These are phyloP conservation scores for Phallusia fumigata DNA, from an alignment of 23 tunicate genomes.

Conservation along the genomic window DNA sequence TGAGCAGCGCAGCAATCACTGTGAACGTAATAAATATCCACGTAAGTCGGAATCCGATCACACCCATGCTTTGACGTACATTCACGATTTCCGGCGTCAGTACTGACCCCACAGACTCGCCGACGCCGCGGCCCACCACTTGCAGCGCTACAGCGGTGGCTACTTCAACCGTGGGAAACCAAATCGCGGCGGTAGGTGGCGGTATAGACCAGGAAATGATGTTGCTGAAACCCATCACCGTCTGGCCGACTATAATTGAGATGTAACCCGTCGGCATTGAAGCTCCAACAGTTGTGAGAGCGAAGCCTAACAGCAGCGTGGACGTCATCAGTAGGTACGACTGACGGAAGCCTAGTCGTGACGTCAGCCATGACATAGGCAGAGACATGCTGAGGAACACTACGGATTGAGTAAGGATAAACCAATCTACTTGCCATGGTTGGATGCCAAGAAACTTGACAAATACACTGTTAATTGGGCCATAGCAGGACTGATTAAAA, in stretches of 20 bases:
- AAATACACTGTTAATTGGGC: constrained; percentile 63
- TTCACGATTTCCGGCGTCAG: constrained; percentile 45
- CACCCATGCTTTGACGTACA: constrained; percentile 17
- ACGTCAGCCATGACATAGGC: constrained; percentile 58
- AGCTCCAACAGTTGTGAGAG: constrained; percentile 44
- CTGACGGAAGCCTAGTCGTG: constrained; percentile 57
- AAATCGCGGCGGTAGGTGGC: constrained; percentile 67
- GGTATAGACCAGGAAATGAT: constrained; percentile 58
- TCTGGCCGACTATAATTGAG: constrained; percentile 50
- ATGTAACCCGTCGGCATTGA: constrained; percentile 42
- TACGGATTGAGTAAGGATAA: constrained; percentile 53
- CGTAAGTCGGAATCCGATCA: constrained; percentile 35
- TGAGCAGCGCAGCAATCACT: constrained; percentile 20
- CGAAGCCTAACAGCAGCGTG: constrained; percentile 43
- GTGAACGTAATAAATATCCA: constrained; percentile 40
- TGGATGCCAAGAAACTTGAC: constrained; percentile 36
- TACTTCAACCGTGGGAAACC: constrained; percentile 68
- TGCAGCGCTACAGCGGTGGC: constrained; percentile 73
- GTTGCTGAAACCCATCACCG: constrained; percentile 56
- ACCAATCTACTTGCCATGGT: constrained; percentile 76
- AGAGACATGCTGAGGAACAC: constrained; percentile 47
- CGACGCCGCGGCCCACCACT: constrained; percentile 64
- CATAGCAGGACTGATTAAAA: constrained; percentile 62
- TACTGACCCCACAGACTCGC: constrained; percentile 62
- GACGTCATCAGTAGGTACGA: constrained; percentile 50